Evolutionary conservation across 2,888 invertebrate genomes (phyloP), one percentile per base, ranked within the genome.

Genomic region (Halictus ligatus): DNA sequence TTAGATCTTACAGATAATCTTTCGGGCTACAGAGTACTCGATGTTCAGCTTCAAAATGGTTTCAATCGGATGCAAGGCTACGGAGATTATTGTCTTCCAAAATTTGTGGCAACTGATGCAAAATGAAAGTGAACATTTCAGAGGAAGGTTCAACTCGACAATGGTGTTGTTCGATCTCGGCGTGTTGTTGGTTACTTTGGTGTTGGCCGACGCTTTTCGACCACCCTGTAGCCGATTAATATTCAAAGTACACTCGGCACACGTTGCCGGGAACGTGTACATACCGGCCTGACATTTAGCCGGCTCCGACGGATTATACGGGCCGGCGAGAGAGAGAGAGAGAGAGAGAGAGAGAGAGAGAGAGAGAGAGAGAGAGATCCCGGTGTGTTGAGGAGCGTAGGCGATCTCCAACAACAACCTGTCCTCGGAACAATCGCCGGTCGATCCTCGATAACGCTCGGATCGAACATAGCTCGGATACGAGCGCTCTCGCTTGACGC

Each of bases 211-310:
- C 69, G 69, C 2, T 86, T 80, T 92, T 91, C 91, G 93, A 93
- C 93, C 94, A 93, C 93, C 93, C 92, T 89, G 92, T 92, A 91
- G 90, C 92, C 87, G 78, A 92, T 94, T 93, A 92, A 93, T 93
- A 93, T 93, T 93, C 92, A 92, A 88, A 91, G 80, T 88, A 80
- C 77, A 83, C 83, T 54, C 29, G 25, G 35, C 84, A 71, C 87
- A 71, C 73, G 80, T 84, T 10, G 86, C 72, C 67, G 80, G 77
- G 78, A 75, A 81, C 67, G 79, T 81, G 80, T 71, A 85, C 83
- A 85, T 79, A 83, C 83, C 79, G 84, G 86, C 60, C 86, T 92
- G 91, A 92, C 91, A 92, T 92, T 92, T 90, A 91, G 87, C 87
- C 67, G 88, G 76, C 75, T 64, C 69, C 77, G 79, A 88, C 81